Conservation (phyloP, 2,113 vertebrate species). For the Physeter macrocephalus region DNA sequence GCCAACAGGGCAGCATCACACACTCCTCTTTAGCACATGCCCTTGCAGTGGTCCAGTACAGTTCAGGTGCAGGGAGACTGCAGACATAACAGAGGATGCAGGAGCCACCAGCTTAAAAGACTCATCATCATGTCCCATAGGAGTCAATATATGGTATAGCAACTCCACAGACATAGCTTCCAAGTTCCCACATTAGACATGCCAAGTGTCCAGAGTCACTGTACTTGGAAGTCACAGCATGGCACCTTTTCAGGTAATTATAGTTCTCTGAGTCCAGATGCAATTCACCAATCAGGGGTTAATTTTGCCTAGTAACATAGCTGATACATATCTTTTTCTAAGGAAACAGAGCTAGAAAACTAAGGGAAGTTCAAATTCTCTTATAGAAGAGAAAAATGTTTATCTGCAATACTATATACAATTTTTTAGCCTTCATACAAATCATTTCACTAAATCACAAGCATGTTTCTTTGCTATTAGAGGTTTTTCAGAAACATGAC, state of each 20-base stretch:
- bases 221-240: background rate
- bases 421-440: background rate
- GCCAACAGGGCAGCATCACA: background rate
- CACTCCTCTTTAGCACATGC: background rate
- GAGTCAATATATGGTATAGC: background rate
- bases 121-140: too few species aligned
- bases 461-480: background rate
- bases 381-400: background rate
- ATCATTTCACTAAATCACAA: background rate
- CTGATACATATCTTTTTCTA: background rate
- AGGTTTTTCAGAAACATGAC: background rate
- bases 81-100: background rate
- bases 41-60: background rate
- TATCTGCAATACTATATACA: background rate
- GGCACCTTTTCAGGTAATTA: background rate
- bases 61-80: background rate
- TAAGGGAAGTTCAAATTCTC: background rate
- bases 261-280: background rate
- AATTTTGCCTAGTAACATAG: background rate
- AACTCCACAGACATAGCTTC: background rate
- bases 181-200: background rate
- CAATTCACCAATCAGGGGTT: background rate
- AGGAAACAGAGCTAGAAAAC: background rate
- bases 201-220: background rate
- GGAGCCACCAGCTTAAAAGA: background rate